A percentile compares a stretch with the other conserved stretches of the same genome.
Evolutionary conservation across 2,797 vertebrate species (phyloP).

Genomic region (Kryptolebias ocellatus): DNA sequence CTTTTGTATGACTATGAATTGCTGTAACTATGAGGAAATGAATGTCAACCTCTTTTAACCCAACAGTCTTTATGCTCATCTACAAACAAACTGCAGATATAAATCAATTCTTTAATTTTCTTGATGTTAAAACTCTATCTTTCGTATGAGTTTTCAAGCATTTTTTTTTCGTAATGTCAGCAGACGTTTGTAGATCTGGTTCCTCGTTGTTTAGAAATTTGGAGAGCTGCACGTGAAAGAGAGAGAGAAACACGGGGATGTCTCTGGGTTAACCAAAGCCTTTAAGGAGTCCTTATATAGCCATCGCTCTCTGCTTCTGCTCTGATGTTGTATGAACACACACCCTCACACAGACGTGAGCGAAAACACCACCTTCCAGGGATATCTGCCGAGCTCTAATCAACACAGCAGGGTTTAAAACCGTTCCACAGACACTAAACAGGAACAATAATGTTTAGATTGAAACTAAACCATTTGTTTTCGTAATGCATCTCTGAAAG

Average conservation of each 20-base stretch:
- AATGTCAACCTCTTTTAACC: too few relatives aligned
- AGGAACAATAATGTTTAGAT: slow-evolving; percentile 53
- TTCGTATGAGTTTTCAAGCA: too few relatives aligned
- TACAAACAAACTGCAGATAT: too few relatives aligned
- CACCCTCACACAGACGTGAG: slow-evolving; percentile 20
- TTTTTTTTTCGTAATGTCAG: not conserved
- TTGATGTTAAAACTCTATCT: too few relatives aligned
- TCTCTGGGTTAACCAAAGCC: slow-evolving; percentile 41
- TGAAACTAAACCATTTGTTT: slow-evolving; percentile 23
- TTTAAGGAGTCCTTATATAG: slow-evolving; percentile 71
- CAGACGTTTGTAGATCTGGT: not conserved
- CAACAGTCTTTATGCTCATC: too few relatives aligned
- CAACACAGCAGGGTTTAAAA: slow-evolving; percentile 22
- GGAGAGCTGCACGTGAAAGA: not conserved
- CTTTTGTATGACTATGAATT: too few relatives aligned
- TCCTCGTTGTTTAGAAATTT: slow-evolving; percentile 44
- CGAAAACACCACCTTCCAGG: slow-evolving; percentile 11
- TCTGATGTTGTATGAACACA: slow-evolving; percentile 27
- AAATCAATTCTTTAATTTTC: too few relatives aligned
- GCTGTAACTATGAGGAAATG: too few relatives aligned
- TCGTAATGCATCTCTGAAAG: not conserved
- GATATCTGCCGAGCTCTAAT: slow-evolving; percentile 37
- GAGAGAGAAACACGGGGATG: slow-evolving; percentile 35
- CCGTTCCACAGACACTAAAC: slow-evolving; percentile 36
- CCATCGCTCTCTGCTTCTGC: slow-evolving; percentile 56